Evolutionary conservation across 2,888 invertebrate species (phyloP).

Genomic region (Drosophila paranaensis): DNA sequence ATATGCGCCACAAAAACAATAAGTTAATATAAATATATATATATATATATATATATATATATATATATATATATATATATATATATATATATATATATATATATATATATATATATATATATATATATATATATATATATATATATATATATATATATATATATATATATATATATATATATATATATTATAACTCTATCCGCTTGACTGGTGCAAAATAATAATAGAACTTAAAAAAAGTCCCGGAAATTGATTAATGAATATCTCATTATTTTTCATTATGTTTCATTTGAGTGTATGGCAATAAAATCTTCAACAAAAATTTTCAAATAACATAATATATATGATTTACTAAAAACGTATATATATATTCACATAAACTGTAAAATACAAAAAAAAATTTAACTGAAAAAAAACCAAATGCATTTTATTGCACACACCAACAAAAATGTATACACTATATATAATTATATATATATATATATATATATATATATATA

Average conservation of each 20-base stretch:
- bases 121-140: background rate
- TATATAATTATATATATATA: background rate
- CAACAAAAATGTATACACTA: background rate
- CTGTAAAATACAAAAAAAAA: background rate
- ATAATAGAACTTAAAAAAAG: conserved; percentile 9
- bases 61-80: background rate
- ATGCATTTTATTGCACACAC: background rate
- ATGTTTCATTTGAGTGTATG: conserved; percentile 46
- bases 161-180: background rate
- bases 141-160: conserved; percentile 1
- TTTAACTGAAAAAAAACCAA: background rate
- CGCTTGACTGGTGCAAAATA: conserved; percentile 12
- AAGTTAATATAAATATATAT: background rate
- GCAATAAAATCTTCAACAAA: conserved; percentile 20
- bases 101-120: background rate
- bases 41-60: conserved; percentile 1
- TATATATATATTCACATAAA: background rate
- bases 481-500: background rate
- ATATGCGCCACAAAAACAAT: background rate
- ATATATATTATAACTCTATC: conserved; percentile 1
- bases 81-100: background rate
- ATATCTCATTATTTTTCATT: conserved; percentile 50
- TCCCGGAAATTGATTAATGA: conserved; percentile 30
- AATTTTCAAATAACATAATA: background rate
- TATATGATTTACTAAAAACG: background rate